Conservation (phyloP, 2,888 invertebrate species). For the Criorhina ranunculi region DNA sequence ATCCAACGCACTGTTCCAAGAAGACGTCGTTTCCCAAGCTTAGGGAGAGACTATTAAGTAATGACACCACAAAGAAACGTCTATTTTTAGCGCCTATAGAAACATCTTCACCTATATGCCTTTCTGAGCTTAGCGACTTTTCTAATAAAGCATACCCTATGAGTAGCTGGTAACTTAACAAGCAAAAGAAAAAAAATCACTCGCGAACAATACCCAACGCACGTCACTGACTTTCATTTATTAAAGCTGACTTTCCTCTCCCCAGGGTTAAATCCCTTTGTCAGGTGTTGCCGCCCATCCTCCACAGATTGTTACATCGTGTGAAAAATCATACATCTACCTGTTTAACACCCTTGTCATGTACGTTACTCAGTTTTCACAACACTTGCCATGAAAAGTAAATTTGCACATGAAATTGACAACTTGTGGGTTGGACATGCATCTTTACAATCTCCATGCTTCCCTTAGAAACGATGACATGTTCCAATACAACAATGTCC, state of each 20-base stretch:
- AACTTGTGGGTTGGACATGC: background rate
- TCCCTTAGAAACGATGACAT: too few relatives aligned
- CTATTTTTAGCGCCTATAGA: too few relatives aligned
- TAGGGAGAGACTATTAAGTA: too few relatives aligned
- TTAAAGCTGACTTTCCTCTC: background rate
- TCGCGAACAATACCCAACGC: background rate
- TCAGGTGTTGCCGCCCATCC: background rate
- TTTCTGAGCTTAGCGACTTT: too few relatives aligned
- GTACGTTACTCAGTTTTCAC: slow-evolving; percentile 37
- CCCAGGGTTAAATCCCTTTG: background rate
- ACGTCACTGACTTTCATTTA: background rate
- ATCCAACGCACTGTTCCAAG: too few relatives aligned
- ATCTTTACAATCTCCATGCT: background rate
- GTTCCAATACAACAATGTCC: background rate
- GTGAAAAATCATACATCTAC: slow-evolving; percentile 33
- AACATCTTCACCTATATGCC: too few relatives aligned
- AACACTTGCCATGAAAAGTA: slow-evolving; percentile 6
- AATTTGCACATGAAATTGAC: slow-evolving; percentile 11
- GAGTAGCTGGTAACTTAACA: too few relatives aligned
- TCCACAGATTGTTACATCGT: slow-evolving; percentile 1
- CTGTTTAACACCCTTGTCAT: slow-evolving; percentile 19
- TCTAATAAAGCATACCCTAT: too few relatives aligned
- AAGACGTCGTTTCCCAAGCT: too few relatives aligned
- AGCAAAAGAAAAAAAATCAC: too few relatives aligned
- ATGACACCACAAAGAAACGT: too few relatives aligned